Evolutionary conservation across 2,113 vertebrate species (phyloP), one percentile per base, ranked within the genome.

Genomic region (Lophotis ruficrista): DNA sequence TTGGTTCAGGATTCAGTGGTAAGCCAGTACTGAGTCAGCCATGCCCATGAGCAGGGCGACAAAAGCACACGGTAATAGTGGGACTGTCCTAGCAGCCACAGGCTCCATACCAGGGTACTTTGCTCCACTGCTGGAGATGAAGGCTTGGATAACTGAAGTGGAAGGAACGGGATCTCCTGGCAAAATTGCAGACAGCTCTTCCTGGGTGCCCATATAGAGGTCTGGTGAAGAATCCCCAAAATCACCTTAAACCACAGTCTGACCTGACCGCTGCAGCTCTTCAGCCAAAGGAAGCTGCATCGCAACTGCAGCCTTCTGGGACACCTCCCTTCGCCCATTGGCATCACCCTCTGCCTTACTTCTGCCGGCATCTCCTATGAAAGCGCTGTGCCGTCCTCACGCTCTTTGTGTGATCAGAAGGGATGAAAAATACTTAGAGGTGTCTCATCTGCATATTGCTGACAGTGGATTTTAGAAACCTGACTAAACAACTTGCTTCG

Each of bases 361-460:
- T 82, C 66, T 93, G 71, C 24, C 45, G 33, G 50, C 57, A 27
- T 8, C 57, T 87, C 27, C 53, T 68, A 20, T 69, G 70, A 76
- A 85, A 60, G 45, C 6, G 2, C 77, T 80, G 38, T 31, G 41
- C 65, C 3, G 1, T 64, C 61, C 43, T 87, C 43, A 10, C 18
- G 10, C 57, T 58, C 37, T 45, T 90, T 41, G 33, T 77, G n/a
- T 77, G 54, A 86, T 86, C 86, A 80, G 57, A 87, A 51, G 80
- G 43, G 47, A 86, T 77, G 58, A 96, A 90, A 92, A 95, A 73
- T 37, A 82, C 28, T 73, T 57, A 62, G 24, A 57, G 41, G 54
- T 75, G 43, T 69, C 50, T 93, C 33, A 78, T 89, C n/a, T 95
- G 77, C 64, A 89, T 87, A 68, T 54, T 89, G 91, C 93, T 95